These are phyloP conservation scores for Campoplex nolae DNA, from an alignment of 2,888 invertebrate genomes.

Conservation along the genomic window DNA sequence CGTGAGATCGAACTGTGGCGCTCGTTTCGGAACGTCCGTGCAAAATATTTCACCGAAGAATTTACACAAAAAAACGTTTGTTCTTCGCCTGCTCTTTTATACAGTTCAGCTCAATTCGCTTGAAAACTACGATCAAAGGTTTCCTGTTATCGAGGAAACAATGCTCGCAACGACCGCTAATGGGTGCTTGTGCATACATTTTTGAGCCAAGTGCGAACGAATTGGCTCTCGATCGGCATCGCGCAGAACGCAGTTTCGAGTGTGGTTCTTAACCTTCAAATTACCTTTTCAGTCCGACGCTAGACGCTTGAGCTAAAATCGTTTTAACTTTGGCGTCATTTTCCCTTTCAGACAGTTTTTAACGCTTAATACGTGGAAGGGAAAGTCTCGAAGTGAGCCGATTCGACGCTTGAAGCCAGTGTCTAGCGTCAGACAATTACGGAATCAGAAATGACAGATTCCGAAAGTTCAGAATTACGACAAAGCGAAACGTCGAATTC, in stretches of 20 bases:
- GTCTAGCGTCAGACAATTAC: too few species aligned
- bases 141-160: not conserved
- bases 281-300: too few species aligned
- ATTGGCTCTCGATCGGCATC: not conserved
- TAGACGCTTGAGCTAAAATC: too few species aligned
- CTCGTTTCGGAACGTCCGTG: not conserved
- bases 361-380: too few species aligned
- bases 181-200: not conserved
- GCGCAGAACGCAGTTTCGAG: not conserved
- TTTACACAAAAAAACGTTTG: not conserved
- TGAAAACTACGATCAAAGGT: not conserved
- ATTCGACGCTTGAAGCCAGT: too few species aligned
- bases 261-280: not conserved
- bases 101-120: not conserved
- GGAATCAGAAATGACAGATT: too few species aligned
- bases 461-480: not conserved
- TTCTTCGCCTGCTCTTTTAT: too few species aligned
- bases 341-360: too few species aligned
- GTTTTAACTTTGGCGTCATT: too few species aligned
- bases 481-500: not conserved
- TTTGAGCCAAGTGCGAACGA: not conserved
- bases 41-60: not conserved
- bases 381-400: too few species aligned
- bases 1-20: not conserved
- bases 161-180: too few species aligned